These are phyloP conservation scores for Hippasteria phrygiana DNA, from an alignment of 53 echinoderm and acorn worm species.

Conservation along the genomic window DNA sequence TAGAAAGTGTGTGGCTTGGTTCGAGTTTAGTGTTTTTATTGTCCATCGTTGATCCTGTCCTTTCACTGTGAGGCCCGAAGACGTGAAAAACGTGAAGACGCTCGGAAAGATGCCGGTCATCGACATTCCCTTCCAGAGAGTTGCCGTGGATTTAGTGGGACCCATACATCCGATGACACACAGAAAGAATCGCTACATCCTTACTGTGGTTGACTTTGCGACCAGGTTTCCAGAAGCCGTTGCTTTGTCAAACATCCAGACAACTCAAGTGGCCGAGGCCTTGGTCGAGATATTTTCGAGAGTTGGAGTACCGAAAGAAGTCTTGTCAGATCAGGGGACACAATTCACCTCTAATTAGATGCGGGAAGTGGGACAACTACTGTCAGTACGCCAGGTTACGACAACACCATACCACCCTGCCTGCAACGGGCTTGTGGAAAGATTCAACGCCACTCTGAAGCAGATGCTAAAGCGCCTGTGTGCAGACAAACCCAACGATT, in stretches of 20 bases:
- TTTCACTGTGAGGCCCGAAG: too few relatives aligned
- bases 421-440: constrained; percentile 70
- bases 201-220: constrained; percentile 57
- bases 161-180: constrained; percentile 52
- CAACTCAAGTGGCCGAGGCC: constrained; percentile 50
- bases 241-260: constrained; percentile 45
- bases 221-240: constrained; percentile 69
- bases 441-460: constrained; percentile 66
- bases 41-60: too few relatives aligned
- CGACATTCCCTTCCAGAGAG: constrained; percentile 52
- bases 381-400: constrained; percentile 41
- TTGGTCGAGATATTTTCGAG: constrained; percentile 65
- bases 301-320: constrained; percentile 69
- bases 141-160: constrained; percentile 65
- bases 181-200: constrained; percentile 55
- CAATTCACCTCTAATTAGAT: constrained; percentile 65
- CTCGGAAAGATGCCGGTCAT: constrained; percentile 57
- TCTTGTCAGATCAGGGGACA: constrained; percentile 63
- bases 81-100: too few relatives aligned
- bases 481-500: constrained; percentile 61
- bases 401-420: constrained; percentile 67
- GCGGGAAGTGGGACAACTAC: constrained; percentile 60
- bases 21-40: too few relatives aligned
- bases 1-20: too few relatives aligned
- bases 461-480: constrained; percentile 60